These are phyloP conservation scores for Aphodius granarius DNA, from an alignment of 2,888 invertebrate species.

Conservation along the genomic window DNA sequence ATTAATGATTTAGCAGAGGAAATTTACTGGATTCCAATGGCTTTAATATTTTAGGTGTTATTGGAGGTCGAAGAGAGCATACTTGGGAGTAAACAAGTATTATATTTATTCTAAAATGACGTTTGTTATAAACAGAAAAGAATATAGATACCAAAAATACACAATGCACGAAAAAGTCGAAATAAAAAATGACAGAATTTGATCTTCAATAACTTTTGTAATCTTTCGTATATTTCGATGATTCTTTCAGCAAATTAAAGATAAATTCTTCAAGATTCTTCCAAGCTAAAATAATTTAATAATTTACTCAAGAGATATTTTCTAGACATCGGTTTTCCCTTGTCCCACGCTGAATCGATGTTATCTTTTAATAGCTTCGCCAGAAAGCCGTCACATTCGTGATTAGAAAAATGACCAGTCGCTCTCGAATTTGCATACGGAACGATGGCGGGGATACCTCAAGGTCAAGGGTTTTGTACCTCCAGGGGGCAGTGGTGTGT, in stretches of 20 bases:
- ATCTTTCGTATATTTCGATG: too few species aligned
- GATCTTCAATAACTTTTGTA: too few species aligned
- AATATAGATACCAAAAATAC: too few species aligned
- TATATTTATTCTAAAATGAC: background rate
- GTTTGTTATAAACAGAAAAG: too few species aligned
- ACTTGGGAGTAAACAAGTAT: background rate
- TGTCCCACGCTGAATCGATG: background rate
- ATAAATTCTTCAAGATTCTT: too few species aligned
- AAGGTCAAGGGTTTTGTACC: background rate
- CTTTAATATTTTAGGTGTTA: background rate
- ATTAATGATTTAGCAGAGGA: background rate
- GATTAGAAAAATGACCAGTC: background rate
- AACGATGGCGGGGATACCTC: background rate
- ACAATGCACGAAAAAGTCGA: too few species aligned
- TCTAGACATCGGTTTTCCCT: background rate
- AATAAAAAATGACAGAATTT: too few species aligned
- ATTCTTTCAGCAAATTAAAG: too few species aligned
- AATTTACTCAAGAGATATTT: background rate
- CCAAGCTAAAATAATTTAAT: too few species aligned
- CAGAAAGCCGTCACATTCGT: background rate
- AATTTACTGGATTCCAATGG: background rate
- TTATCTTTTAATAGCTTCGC: background rate
- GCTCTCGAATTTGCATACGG: background rate
- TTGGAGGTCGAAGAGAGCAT: background rate
- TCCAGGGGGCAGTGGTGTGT: background rate